Base-by-base conservation (phyloP, 2,888 invertebrate genomes). In the Microctonus hyperodae region DNA sequence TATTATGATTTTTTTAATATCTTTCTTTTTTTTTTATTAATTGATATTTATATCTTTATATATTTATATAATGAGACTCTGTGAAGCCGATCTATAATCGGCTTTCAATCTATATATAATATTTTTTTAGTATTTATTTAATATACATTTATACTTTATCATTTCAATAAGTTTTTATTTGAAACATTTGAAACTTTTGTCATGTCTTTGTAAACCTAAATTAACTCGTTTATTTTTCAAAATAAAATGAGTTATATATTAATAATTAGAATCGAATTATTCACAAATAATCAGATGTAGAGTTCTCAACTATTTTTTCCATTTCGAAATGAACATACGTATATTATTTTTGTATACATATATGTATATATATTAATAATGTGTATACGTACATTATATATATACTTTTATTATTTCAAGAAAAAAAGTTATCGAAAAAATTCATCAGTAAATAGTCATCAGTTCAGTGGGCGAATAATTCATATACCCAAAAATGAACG, bases 401-500 rank as follows among this genome's bases (percentile, higher is more conserved):
- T n/a, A n/a, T n/a, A n/a, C n/a, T 25, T 40, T 13, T 62, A 11
- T n/a, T 62, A 51, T 53, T 31, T 63, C n/a, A n/a, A 25, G 40
- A n/a, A 55, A 63, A 53, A 63, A 53, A 63, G 11, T 40, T 35
- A 55, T 63, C 53, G 37, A 55, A 55, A 63, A 55, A 63, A 55
- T 44, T 55, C 31, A 16, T 28, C 55, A 37, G 37, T 40, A 56
- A 53, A 63, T 20, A 63, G 44, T 63, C 33, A 55, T 63, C 63
- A 63, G 63, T 63, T 55, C 63, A 63, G 63, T 35, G 63, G 63
- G 63, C 22, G 44, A 40, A 44, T 56, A 56, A 55, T 64, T 48
- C 48, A 44, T 57, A 16, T 56, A 40, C 63, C 63, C 53, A 55
- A 56, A 25, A 13, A 25, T 6, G 13, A 55, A 55, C 11, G 7